Base-by-base conservation (phyloP, 2,797 vertebrate species). In the Sarcoramphus papa region DNA sequence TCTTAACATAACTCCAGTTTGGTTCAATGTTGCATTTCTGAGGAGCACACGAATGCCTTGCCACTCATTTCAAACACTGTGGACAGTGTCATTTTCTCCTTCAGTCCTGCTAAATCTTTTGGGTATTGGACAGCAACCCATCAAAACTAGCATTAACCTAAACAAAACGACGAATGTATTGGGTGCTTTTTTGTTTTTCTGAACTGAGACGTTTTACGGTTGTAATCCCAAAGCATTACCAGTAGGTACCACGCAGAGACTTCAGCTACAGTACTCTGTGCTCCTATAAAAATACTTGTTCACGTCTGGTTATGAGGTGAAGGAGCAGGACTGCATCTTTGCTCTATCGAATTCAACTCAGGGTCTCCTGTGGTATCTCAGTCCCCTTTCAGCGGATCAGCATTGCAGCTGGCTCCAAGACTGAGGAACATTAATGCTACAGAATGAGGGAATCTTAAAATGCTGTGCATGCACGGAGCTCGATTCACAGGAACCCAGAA, bases 91-190 rank as follows among this genome's bases (percentile, higher is more conserved):
- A 21, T n/a, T 53, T 64, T 15, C 79, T 73, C 69, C 76, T 67
- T 56, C 41, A 37, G 35, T 6, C 41, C 40, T 22, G 12, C 35
- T 12, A 30, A 37, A 24, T 30, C n/a, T 64, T 88, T 3, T 10
- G 21, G 30, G 18, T 33, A 43, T 2, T 18, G 64, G 33, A 45
- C 24, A 59, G 7, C 41, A 45, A 67, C 7, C 9, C 64, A 68
- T 4, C 23, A 31, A 73, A 93, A 59, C 6, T 3, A 63, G 25
- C 28, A 53, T 0, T 6, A 41, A 60, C 30, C 73, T 16, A 21
- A 65, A 47, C 2, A 1, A 35, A 68, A 15, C 30, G 31, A 12
- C 9, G 1, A 60, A 48, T 4, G 11, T 8, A 11, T 0, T n/a
- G 28, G 43, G 23, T 27, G 51, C 13, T 22, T 51, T n/a, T 19